phyloP scores from a whole-genome alignment of 2,797 vertebrate genomes.

The Myotis pilosus region DNA sequence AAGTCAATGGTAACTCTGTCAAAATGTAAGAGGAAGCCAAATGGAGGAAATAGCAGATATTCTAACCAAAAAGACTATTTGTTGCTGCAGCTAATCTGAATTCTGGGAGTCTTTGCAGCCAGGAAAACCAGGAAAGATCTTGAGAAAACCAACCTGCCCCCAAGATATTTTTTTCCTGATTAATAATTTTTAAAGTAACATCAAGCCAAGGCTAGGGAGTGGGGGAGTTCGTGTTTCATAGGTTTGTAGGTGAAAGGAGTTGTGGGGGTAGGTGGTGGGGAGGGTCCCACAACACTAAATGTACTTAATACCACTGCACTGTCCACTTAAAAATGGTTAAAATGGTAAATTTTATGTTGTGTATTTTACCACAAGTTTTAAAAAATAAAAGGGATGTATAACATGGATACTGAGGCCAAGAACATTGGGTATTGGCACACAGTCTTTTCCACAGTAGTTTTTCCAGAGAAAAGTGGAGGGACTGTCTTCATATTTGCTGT shows the following conservation, averaged over 20 bases:
- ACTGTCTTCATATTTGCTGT: neutral
- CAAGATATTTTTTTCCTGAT: neutral
- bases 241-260: neutral
- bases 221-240: neutral
- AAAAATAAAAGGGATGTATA: neutral
- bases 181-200: neutral
- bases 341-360: neutral
- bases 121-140: neutral
- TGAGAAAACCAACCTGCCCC: neutral
- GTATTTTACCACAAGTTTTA: neutral
- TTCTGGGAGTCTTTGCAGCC: neutral
- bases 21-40: neutral
- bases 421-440: neutral
- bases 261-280: neutral
- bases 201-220: no score
- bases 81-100: neutral
- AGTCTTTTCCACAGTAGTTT: neutral
- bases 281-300: neutral
- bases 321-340: neutral
- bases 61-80: neutral
- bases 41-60: neutral
- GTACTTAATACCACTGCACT: neutral
- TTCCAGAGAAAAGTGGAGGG: neutral
- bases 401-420: neutral
- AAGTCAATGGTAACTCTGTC: neutral